Evolutionary conservation across 2,888 invertebrate species (phyloP).

Genomic region (Oligia strigilis): DNA sequence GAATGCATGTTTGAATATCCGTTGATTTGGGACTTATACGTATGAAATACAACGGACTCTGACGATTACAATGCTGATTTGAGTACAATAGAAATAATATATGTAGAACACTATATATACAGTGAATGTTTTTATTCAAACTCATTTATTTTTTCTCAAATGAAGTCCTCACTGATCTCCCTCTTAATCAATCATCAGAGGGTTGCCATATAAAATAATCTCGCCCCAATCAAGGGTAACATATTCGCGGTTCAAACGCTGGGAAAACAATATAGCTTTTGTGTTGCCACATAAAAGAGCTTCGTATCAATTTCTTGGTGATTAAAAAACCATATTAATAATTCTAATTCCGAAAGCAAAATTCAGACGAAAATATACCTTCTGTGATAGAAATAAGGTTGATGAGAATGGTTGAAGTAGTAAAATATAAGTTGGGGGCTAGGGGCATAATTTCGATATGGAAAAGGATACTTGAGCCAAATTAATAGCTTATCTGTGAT

Average conservation of each 20-base stretch:
- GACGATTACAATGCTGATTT: background rate
- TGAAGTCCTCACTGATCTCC: slow-evolving; percentile 59
- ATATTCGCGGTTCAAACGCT: slow-evolving; percentile 77
- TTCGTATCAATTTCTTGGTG: slow-evolving; percentile 83
- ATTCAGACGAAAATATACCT: slow-evolving; percentile 48
- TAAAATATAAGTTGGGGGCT: slow-evolving; percentile 57
- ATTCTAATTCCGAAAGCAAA: background rate
- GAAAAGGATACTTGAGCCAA: slow-evolving; percentile 87
- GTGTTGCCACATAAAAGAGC: slow-evolving; percentile 80
- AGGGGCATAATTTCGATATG: slow-evolving; percentile 78
- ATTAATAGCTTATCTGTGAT: slow-evolving; percentile 89
- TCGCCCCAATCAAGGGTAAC: slow-evolving; percentile 77
- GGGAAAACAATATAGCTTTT: slow-evolving; percentile 84
- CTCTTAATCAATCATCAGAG: slow-evolving; percentile 78
- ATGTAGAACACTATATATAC: background rate
- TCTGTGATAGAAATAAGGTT: slow-evolving; percentile 7
- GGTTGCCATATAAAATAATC: slow-evolving; percentile 71
- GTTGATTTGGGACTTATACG: background rate
- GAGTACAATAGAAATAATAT: background rate
- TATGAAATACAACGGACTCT: background rate
- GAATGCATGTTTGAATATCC: background rate
- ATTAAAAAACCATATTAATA: slow-evolving; percentile 67
- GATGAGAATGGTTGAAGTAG: background rate
- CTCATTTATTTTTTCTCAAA: slow-evolving; percentile 29
- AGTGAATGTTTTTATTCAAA: background rate